These are phyloP conservation scores for Macaria notata DNA, from an alignment of 2,888 invertebrate species.

Conservation along the genomic window DNA sequence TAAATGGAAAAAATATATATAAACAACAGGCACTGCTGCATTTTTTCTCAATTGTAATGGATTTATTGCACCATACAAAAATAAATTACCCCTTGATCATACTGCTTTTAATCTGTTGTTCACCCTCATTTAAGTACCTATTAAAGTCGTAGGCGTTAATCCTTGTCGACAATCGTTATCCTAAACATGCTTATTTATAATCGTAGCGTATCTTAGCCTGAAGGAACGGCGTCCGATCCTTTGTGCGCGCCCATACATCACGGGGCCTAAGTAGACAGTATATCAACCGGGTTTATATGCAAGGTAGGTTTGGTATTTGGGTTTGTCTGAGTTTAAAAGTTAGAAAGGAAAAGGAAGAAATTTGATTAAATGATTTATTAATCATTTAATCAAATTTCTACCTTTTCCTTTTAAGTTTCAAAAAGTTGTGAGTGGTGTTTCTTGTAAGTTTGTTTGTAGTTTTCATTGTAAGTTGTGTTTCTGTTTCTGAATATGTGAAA, in stretches of 20 bases:
- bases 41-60: too few species aligned
- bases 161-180: constrained; percentile 65
- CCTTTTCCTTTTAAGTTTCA: too few species aligned
- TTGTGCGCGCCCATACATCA: constrained; percentile 77
- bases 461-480: too few species aligned
- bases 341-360: too few species aligned
- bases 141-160: constrained; percentile 27
- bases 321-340: neutral
- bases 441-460: too few species aligned
- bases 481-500: too few species aligned
- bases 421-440: too few species aligned
- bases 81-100: neutral
- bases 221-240: constrained; percentile 74
- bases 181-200: constrained; percentile 73
- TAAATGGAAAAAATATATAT: too few species aligned
- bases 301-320: neutral
- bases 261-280: constrained; percentile 79
- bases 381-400: too few species aligned
- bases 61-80: too few species aligned
- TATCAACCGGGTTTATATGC: constrained; percentile 67
- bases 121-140: neutral
- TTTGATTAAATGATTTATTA: too few species aligned
- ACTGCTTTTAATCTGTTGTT: neutral
- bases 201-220: constrained; percentile 59
- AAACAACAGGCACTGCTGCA: too few species aligned